These are phyloP conservation scores for Trypoxylon attenuatum DNA, from an alignment of 2,888 invertebrate species.

Conservation along the genomic window DNA sequence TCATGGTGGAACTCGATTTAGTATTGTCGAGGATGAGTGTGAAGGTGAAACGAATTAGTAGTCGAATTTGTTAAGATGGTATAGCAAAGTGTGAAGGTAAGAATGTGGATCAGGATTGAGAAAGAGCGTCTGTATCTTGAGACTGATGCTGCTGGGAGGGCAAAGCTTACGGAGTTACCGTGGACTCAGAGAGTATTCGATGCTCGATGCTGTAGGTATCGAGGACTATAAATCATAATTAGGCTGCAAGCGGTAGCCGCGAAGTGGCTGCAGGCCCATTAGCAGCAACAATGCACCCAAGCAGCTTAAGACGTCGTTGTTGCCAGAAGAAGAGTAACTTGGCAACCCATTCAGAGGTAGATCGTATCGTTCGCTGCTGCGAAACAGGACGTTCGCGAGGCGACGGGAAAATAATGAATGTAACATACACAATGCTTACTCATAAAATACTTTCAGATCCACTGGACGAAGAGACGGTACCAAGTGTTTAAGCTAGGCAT, in stretches of 20 bases:
- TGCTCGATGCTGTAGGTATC: constrained; percentile 60
- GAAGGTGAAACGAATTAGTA: too few relatives aligned
- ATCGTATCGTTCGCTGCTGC: constrained; percentile 52
- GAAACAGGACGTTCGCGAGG: constrained; percentile 45
- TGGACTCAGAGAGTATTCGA: constrained; percentile 55
- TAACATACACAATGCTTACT: constrained; percentile 25
- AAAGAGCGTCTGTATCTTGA: too few relatives aligned
- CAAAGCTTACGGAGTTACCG: constrained; percentile 45
- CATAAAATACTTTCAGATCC: background rate
- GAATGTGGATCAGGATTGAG: too few relatives aligned
- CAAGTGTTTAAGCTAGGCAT: too few relatives aligned
- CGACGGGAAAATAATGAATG: constrained; percentile 43
- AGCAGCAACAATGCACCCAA: constrained; percentile 67
- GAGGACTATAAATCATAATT: constrained; percentile 70
- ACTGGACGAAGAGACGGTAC: too few relatives aligned
- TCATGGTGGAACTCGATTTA: background rate
- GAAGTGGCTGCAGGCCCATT: constrained; percentile 67
- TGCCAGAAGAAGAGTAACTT: constrained; percentile 60
- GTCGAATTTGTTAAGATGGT: background rate
- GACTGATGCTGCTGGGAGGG: too few relatives aligned
- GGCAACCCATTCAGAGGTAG: constrained; percentile 54
- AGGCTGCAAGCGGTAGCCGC: constrained; percentile 66
- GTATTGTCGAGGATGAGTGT: too few relatives aligned
- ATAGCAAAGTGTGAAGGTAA: too few relatives aligned
- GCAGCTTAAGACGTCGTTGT: constrained; percentile 63